Conservation (phyloP, 2,888 invertebrate genomes). For the Cataglyphis rosenhaueri region DNA sequence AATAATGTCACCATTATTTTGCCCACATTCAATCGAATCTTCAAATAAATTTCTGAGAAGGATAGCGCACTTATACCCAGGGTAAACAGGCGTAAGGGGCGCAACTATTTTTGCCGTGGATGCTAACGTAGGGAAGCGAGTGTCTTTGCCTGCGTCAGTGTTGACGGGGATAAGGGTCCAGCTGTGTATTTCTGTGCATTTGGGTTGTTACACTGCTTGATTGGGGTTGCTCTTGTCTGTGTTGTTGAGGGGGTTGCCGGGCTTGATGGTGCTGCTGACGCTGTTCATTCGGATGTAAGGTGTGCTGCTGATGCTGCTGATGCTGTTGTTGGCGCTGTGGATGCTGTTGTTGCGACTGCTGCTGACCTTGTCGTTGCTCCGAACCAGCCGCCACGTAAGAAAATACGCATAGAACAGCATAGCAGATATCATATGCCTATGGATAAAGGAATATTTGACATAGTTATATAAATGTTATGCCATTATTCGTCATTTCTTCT, state of each 20-base stretch:
- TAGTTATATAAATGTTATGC: neutral
- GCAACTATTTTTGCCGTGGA: slow-evolving; percentile 80
- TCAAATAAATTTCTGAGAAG: slow-evolving; percentile 27
- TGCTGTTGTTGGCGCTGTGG: slow-evolving; percentile 83
- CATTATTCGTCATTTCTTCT: neutral
- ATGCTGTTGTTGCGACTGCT: slow-evolving; percentile 72
- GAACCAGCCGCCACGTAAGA: slow-evolving; percentile 98
- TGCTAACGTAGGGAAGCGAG: slow-evolving; percentile 81
- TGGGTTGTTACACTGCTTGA: slow-evolving; percentile 52
- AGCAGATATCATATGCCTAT: slow-evolving; percentile 99
- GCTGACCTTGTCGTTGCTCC: slow-evolving; percentile 88
- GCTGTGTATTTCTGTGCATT: slow-evolving; percentile 74
- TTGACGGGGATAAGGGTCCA: slow-evolving; percentile 77
- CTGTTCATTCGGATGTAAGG: slow-evolving; percentile 77
- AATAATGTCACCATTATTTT: slow-evolving; percentile 1
- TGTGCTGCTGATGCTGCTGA: slow-evolving; percentile 60
- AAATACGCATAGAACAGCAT: slow-evolving; percentile 99
- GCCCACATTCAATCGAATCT: neutral
- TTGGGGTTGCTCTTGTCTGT: slow-evolving; percentile 55
- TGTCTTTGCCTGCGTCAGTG: slow-evolving; percentile 84
- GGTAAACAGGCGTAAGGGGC: slow-evolving; percentile 83
- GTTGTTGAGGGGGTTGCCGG: slow-evolving; percentile 73
- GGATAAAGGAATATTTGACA: slow-evolving; percentile 56
- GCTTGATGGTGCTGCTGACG: slow-evolving; percentile 83
- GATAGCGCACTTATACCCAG: slow-evolving; percentile 78